Evolutionary conservation across 2,888 invertebrate genomes (phyloP).

Genomic region (Trypoxylon attenuatum): DNA sequence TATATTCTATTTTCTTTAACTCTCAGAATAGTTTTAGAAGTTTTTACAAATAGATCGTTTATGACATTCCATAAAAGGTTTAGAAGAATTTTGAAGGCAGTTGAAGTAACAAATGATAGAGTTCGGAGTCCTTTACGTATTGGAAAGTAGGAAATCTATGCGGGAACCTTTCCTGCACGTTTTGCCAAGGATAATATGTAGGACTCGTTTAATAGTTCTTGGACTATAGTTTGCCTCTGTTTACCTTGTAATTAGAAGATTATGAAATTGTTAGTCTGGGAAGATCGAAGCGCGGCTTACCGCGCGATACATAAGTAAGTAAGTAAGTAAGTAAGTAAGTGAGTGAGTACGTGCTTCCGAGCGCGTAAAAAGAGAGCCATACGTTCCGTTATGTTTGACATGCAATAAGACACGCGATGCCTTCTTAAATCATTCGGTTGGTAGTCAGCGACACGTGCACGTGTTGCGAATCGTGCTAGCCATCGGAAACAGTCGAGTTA

Average conservation of each 20-base stretch:
- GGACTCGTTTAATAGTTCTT: constrained; percentile 19
- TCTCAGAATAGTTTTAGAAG: too few relatives aligned
- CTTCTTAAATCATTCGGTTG: constrained; percentile 1
- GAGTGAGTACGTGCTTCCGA: constrained; percentile 19
- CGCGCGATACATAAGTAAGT: constrained; percentile 1
- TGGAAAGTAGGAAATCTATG: too few relatives aligned
- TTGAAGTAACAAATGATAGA: too few relatives aligned
- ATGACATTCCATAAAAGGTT: too few relatives aligned
- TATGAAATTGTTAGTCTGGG: constrained; percentile 29
- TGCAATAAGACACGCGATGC: constrained; percentile 27
- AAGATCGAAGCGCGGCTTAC: constrained; percentile 20
- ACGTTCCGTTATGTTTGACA: constrained; percentile 34
- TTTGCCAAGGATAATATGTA: too few relatives aligned
- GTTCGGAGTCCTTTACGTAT: too few relatives aligned
- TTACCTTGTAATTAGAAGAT: constrained; percentile 36
- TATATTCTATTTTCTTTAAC: too few relatives aligned
- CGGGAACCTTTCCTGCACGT: too few relatives aligned
- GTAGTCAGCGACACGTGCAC: background rate
- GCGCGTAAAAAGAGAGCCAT: constrained; percentile 17
- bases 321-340: too few relatives aligned
- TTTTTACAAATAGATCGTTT: too few relatives aligned
- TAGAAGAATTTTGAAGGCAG: too few relatives aligned
- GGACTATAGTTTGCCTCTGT: constrained; percentile 10
- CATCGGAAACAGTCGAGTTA: background rate
- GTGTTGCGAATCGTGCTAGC: background rate